Base-by-base conservation (phyloP, 1,140 invertebrate species). In the Elysia chlorotica region DNA sequence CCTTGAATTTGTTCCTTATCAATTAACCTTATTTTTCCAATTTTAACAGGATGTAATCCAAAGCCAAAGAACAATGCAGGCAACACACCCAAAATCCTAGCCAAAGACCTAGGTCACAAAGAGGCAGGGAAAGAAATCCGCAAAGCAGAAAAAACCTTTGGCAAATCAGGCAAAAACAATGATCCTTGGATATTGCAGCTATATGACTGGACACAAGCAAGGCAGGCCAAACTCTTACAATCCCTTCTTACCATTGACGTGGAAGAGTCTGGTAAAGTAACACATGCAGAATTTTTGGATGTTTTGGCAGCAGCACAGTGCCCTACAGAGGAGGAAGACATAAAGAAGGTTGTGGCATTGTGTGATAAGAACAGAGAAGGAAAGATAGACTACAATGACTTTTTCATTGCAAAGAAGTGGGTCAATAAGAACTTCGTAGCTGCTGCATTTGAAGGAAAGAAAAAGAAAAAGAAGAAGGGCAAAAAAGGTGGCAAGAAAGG, bases 41-140 rank as follows among this genome's bases (percentile, higher is more conserved):
- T 70, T 54, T 72, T 71, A 19, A 1, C 65, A 88, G 87, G 87
- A 56, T 87, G 86, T 66, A 88, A 88, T 77, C 85, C 87, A 0
- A 88, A 88, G 77, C 75, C 78, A 31, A 88, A 88, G 76, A 87
- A 88, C 69, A 81, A 80, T 74, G 85, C 86, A 63, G 87, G 87
- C 14, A 74, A 81, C 36, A 80, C 79, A 35, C 79, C 86, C 19
- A 83, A 79, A 76, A 65, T 75, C 17, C 76, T 88, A 31, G 87
- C 87, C 31, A 88, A 88, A 75, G 86, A 87, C 53, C 82, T 78
- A 56, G 84, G 83, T 1, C 78, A 85, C 63, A 88, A 88, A 77
- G 86, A 86, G 54, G 82, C 84, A 3, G 74, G 78, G 19, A 88
- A 88, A 74, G 87, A 88, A 76, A 78, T 81, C 61, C 74, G 81